A percentile compares a stretch with the other conserved stretches of the same genome.
Evolutionary conservation across 2,888 invertebrate species (phyloP).

Genomic region (Stenodema calcarata): DNA sequence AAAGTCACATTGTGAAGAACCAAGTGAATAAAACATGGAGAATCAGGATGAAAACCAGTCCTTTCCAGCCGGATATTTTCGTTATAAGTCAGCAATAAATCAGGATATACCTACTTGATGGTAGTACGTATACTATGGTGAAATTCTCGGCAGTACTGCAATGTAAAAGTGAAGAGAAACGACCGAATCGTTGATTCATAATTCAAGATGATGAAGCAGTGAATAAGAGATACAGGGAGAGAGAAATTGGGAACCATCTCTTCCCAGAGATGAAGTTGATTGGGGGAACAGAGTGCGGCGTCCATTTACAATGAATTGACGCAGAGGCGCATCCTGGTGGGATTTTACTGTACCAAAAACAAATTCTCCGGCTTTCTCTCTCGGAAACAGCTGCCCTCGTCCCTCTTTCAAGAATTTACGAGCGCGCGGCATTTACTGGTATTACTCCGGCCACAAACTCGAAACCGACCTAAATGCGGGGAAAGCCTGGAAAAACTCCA

Average conservation of each 20-base stretch:
- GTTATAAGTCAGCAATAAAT: too few species aligned
- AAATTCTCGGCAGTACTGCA: background rate
- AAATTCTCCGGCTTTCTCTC: background rate
- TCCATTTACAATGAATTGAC: background rate
- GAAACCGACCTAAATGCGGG: background rate
- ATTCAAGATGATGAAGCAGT: background rate
- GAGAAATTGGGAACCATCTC: background rate
- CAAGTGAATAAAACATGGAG: too few species aligned
- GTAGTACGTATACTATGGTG: too few species aligned
- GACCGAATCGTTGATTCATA: background rate
- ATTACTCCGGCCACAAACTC: too few species aligned
- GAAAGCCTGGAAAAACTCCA: too few species aligned
- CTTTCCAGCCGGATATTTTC: too few species aligned
- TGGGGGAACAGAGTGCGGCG: background rate
- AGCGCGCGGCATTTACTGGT: too few species aligned
- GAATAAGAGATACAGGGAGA: background rate
- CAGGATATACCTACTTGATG: too few species aligned
- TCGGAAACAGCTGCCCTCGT: background rate
- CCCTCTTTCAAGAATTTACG: too few species aligned
- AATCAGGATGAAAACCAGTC: too few species aligned
- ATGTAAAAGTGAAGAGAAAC: background rate
- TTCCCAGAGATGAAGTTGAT: background rate
- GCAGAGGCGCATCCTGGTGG: background rate
- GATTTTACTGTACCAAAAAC: background rate
- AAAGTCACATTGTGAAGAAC: too few species aligned